Evolutionary conservation across 2,888 invertebrate genomes (phyloP).

Genomic region (Frankliniella intonsa): DNA sequence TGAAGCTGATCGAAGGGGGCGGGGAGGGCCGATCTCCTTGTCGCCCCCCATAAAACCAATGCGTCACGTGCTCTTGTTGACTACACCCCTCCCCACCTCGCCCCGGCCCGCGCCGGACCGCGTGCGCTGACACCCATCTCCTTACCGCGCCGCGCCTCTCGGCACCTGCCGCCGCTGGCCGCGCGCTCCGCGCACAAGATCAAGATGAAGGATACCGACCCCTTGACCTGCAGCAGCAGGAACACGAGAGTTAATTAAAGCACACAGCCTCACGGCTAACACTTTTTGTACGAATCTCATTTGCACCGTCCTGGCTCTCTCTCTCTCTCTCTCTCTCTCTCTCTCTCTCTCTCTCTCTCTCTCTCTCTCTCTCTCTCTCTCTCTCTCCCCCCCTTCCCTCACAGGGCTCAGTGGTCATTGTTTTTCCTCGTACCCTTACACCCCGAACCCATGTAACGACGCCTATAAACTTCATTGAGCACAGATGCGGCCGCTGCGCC

Average conservation of each 20-base stretch:
- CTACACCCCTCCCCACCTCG: too few species aligned
- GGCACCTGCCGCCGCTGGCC: neutral
- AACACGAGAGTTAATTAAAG: conserved; percentile 16
- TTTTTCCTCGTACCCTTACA: conserved; percentile 3
- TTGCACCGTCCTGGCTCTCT: neutral
- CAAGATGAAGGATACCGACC: conserved; percentile 1
- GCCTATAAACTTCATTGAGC: conserved; percentile 26
- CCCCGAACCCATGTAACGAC: conserved; percentile 21
- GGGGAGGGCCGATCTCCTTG: neutral
- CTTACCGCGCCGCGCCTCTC: neutral
- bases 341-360: neutral
- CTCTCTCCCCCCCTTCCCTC: neutral
- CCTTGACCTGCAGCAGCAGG: conserved; percentile 4
- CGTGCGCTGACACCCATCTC: conserved; percentile 4
- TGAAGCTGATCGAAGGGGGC: too few species aligned
- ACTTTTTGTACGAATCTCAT: conserved; percentile 27
- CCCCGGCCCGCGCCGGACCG: too few species aligned
- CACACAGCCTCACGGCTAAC: neutral
- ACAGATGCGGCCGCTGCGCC: neutral
- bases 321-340: neutral
- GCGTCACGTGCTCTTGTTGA: too few species aligned
- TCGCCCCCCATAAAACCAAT: neutral
- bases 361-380: neutral
- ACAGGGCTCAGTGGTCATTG: neutral
- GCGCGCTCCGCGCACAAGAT: neutral